These are phyloP conservation scores for Oncorhynchus gorbuscha DNA, from an alignment of 2,113 vertebrate species.

Conservation along the genomic window DNA sequence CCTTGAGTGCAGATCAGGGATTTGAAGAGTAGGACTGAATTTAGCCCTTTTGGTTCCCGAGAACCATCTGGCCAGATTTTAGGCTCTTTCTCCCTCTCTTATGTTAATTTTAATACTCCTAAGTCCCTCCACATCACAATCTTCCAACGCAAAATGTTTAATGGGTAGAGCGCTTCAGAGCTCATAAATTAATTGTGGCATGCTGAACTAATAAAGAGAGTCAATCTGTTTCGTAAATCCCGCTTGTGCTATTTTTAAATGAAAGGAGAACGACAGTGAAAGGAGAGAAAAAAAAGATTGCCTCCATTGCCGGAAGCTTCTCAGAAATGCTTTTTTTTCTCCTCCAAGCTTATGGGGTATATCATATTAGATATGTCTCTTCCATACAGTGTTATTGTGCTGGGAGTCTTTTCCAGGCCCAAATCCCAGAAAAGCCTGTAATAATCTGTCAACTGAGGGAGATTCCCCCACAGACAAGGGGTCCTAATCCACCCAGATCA, in stretches of 20 bases:
- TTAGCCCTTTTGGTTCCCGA: constrained; percentile 56
- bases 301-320: constrained; percentile 59
- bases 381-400: constrained; percentile 73
- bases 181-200: constrained; percentile 67
- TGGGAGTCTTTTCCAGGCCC: constrained; percentile 69
- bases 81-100: constrained; percentile 25
- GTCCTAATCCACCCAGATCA: constrained; percentile 78
- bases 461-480: constrained; percentile 73
- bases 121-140: constrained; percentile 25
- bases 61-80: constrained; percentile 57
- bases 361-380: constrained; percentile 76
- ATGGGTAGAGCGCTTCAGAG: constrained; percentile 46
- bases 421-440: constrained; percentile 75
- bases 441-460: constrained; percentile 77
- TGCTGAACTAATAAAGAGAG: constrained; percentile 67
- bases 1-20: constrained; percentile 60
- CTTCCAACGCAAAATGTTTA: constrained; percentile 52
- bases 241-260: constrained; percentile 66
- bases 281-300: constrained; percentile 51
- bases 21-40: constrained; percentile 55
- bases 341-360: constrained; percentile 63
- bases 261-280: constrained; percentile 54
- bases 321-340: constrained; percentile 55
- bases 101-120: constrained; percentile 52
- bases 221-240: constrained; percentile 70